Evolutionary conservation across 2,113 vertebrate species (phyloP).

Genomic region (Hyaena hyaena): DNA sequence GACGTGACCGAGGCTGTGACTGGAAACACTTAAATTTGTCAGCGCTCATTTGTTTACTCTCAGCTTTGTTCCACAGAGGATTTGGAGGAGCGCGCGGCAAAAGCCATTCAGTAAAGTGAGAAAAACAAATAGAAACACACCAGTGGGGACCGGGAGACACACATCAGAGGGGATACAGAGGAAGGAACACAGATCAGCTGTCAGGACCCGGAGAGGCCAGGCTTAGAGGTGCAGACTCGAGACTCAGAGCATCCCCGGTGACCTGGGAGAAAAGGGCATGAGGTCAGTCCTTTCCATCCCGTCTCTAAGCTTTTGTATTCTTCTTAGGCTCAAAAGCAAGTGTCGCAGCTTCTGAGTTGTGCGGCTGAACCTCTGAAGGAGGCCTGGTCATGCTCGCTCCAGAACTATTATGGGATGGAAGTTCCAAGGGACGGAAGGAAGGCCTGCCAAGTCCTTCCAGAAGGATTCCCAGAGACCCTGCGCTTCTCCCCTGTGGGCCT

Average conservation of each 20-base stretch:
- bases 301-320: neutral
- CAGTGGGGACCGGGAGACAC: neutral
- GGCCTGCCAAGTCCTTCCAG: neutral
- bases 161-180: neutral
- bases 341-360: neutral
- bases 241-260: neutral
- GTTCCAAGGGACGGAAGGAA: too few relatives aligned
- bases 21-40: constrained; percentile 46
- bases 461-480: neutral
- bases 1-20: neutral
- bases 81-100: constrained; percentile 9
- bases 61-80: neutral
- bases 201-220: neutral
- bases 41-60: neutral
- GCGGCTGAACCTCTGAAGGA: neutral
- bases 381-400: too few relatives aligned
- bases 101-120: neutral
- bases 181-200: neutral
- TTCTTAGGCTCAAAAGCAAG: neutral
- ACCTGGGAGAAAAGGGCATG: neutral
- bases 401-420: neutral
- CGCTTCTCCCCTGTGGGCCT: fast-evolving
- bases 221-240: too few relatives aligned
- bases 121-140: constrained; percentile 19
- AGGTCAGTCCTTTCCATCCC: neutral